Conservation (phyloP, 2,888 invertebrate genomes). For the Hirtodrosophila trivittata region DNA sequence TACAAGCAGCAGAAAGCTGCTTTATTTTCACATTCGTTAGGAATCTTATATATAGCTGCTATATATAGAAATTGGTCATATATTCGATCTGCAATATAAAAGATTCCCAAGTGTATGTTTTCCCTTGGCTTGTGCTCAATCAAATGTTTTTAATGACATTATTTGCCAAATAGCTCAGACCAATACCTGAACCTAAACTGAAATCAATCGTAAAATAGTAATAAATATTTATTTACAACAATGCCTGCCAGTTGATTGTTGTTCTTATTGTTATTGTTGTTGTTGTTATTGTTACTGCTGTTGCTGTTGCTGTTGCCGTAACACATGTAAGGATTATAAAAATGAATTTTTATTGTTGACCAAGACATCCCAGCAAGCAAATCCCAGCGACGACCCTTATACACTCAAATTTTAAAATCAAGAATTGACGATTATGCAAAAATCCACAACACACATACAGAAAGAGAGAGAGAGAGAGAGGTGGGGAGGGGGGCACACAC, state of each 20-base stretch:
- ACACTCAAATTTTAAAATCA: constrained; percentile 70
- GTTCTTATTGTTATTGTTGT: constrained; percentile 29
- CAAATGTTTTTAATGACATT: constrained; percentile 50
- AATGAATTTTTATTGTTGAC: constrained; percentile 75
- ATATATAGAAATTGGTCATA: too few species aligned
- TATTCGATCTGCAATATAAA: too few species aligned
- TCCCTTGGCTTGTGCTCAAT: background rate
- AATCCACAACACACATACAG: constrained; percentile 52
- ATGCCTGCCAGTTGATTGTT: constrained; percentile 28
- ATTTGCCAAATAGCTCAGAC: constrained; percentile 50
- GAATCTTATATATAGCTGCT: too few species aligned
- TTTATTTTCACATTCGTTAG: too few species aligned
- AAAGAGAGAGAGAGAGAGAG: too few species aligned
- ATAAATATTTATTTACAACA: constrained; percentile 72
- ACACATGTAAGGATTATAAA: constrained; percentile 76
- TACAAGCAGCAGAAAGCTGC: too few species aligned
- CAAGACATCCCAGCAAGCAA: constrained; percentile 38
- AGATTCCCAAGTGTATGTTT: background rate
- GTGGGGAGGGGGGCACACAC: too few species aligned
- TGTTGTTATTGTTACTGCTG: constrained; percentile 49
- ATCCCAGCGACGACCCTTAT: constrained; percentile 24
- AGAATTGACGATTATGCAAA: constrained; percentile 78
- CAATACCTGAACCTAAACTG: constrained; percentile 45
- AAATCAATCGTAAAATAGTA: constrained; percentile 76
- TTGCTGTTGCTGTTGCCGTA: constrained; percentile 46